These are phyloP conservation scores for Brachirus orientalis DNA, from an alignment of 2,113 vertebrate species.

Conservation along the genomic window DNA sequence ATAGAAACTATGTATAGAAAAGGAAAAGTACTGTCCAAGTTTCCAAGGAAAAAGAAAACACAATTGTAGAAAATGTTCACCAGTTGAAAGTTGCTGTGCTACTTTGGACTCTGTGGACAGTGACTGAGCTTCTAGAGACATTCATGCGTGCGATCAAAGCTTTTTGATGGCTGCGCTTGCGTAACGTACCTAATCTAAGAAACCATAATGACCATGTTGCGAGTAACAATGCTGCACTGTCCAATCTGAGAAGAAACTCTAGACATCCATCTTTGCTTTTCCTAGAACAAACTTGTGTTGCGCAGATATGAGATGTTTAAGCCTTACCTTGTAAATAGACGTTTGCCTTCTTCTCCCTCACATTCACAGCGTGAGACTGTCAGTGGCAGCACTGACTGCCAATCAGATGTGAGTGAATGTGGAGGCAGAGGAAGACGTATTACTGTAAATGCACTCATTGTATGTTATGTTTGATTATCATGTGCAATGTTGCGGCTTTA, in stretches of 20 bases:
- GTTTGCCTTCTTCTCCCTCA: conserved; percentile 82
- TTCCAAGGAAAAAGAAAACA: conserved; percentile 68
- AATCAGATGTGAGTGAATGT: conserved; percentile 75
- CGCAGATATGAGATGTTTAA: conserved; percentile 92
- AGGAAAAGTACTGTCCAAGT: conserved; percentile 79
- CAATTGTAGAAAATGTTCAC: conserved; percentile 76
- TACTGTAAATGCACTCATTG: conserved; percentile 96
- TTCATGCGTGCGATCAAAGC: conserved; percentile 80
- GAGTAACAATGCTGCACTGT: conserved; percentile 75
- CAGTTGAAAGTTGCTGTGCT: conserved; percentile 69
- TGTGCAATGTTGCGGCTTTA: conserved; percentile 99
- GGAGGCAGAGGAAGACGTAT: conserved; percentile 73
- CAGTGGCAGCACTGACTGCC: conserved; percentile 50
- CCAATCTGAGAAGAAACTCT: conserved; percentile 64
- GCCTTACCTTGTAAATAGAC: conserved; percentile 98
- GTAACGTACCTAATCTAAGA: conserved; percentile 77
- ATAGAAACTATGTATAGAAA: conserved; percentile 73
- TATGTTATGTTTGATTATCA: conserved; percentile 92
- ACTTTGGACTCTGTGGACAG: conserved; percentile 79
- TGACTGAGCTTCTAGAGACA: conserved; percentile 50
- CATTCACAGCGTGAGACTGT: conserved; percentile 76
- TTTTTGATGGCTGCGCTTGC: conserved; percentile 83
- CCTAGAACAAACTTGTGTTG: conserved; percentile 91
- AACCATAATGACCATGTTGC: conserved; percentile 72
- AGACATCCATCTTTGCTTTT: conserved; percentile 84